Evolutionary conservation across 2,113 vertebrate species (phyloP), one percentile per base, ranked within the genome.

Genomic region (Capreolus pygargus): DNA sequence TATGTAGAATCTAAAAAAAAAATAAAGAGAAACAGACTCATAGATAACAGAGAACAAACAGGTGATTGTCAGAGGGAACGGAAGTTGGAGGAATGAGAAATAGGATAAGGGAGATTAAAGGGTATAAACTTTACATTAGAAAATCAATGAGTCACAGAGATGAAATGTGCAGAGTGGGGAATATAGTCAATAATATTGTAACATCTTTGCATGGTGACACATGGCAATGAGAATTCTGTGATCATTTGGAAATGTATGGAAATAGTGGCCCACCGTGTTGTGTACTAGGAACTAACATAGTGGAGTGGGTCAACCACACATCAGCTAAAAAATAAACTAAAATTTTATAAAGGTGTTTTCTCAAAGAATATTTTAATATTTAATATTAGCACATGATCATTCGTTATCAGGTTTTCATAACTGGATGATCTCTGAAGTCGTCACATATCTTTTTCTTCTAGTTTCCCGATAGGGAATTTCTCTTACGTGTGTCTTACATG

Each of bases 401-500:
- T 83, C 11, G 8, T 4, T 64, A 61, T 60, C 90, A 79, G n/a
- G 27, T 95, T 97, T 92, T 94, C 45, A 76, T 90, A 55, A 55
- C 4, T 84, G 45, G 13, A 3, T 89, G 11, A 17, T 86, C 43
- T 85, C 45, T 92, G 23, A 30, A 97, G n/a, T 61, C 89, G 52
- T 89, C 64, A 50, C 5, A 3, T 36, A 11, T 57, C 33, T 83
- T 91, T 92, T 78, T 61, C 7, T 50, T 39, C 90, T 95, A 99
- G 99, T 99, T 98, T 98, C 99, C 99, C 8, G 99, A 99, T 19
- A 99, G 99, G 96, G 99, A 99, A 98, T 99, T 99, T 98, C 99
- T 99, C 30, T 98, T 99, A 70, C 98, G 99, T 2, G 99, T 99
- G 83, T 99, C 99, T 14, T 99, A 99, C 93, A 99, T 99, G 99